Conservation (phyloP, 2,113 vertebrate species). For the Pangasianodon gigas region DNA sequence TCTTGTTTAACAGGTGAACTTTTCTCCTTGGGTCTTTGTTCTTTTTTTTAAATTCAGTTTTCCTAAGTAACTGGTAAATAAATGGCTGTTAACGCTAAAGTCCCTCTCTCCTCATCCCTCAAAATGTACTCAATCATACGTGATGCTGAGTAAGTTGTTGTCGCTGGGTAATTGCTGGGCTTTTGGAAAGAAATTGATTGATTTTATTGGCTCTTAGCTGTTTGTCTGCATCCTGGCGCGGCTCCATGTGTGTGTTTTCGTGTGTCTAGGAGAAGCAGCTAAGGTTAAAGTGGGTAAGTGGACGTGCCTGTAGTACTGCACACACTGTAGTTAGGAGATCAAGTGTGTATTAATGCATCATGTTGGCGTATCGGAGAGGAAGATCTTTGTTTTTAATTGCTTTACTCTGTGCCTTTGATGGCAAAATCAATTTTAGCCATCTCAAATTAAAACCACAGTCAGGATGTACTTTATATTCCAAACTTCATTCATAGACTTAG, state of each 20-base stretch:
- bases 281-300: neutral
- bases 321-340: slow-evolving; percentile 8
- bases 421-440: neutral
- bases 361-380: neutral
- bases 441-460: neutral
- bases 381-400: slow-evolving; percentile 15
- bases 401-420: slow-evolving; percentile 5
- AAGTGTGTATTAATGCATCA: neutral
- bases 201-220: neutral
- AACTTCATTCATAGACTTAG: neutral
- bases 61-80: neutral
- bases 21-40: neutral
- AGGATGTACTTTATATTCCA: neutral
- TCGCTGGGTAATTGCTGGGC: neutral
- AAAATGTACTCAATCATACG: neutral
- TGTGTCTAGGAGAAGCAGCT: neutral
- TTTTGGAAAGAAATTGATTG: neutral
- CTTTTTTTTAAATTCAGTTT: neutral
- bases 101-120: neutral
- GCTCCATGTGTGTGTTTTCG: neutral
- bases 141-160: neutral
- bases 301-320: neutral
- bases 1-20: neutral
- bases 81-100: neutral
- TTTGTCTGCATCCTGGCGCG: slow-evolving; percentile 4